Conservation (phyloP, 2,888 invertebrate genomes). For the Drosophila basisetae region DNA sequence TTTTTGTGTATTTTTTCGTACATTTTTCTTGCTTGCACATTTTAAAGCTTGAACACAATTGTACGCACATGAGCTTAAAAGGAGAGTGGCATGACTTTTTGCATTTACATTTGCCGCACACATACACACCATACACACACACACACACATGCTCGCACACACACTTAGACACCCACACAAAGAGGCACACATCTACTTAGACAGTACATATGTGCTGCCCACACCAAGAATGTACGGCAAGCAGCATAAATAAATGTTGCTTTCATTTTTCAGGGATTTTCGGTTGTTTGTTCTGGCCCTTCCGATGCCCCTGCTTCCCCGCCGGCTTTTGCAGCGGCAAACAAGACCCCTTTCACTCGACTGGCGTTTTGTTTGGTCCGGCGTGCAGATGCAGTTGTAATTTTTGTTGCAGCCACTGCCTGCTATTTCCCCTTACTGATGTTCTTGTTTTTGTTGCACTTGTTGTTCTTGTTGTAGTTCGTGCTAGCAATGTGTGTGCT, state of each 20-base stretch:
- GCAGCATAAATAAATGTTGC: slow-evolving; percentile 72
- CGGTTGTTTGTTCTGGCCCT: slow-evolving; percentile 57
- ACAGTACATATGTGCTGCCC: slow-evolving; percentile 9
- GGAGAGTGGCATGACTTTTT: slow-evolving; percentile 64
- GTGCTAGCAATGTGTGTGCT: slow-evolving; percentile 10
- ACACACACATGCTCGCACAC: slow-evolving; percentile 13
- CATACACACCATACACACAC: slow-evolving; percentile 8
- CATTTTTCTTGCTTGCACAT: slow-evolving; percentile 60
- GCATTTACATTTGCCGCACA: slow-evolving; percentile 67
- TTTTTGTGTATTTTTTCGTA: slow-evolving; percentile 22
- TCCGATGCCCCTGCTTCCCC: not conserved
- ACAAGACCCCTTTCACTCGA: slow-evolving; percentile 17
- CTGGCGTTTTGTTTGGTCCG: slow-evolving; percentile 63
- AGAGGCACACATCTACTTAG: slow-evolving; percentile 16
- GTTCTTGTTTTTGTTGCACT: slow-evolving; percentile 52
- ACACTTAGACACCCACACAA: slow-evolving; percentile 7
- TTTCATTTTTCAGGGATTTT: slow-evolving; percentile 73
- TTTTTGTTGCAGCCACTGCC: slow-evolving; percentile 54
- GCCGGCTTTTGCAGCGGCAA: slow-evolving; percentile 1
- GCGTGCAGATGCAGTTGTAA: slow-evolving; percentile 67
- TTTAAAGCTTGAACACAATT: slow-evolving; percentile 77
- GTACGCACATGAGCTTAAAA: slow-evolving; percentile 53
- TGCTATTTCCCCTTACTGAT: slow-evolving; percentile 36
- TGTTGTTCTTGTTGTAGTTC: slow-evolving; percentile 15
- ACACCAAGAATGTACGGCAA: slow-evolving; percentile 27